Evolutionary conservation across 2,113 vertebrate species (phyloP).

Genomic region (Podarcis cretensis): DNA sequence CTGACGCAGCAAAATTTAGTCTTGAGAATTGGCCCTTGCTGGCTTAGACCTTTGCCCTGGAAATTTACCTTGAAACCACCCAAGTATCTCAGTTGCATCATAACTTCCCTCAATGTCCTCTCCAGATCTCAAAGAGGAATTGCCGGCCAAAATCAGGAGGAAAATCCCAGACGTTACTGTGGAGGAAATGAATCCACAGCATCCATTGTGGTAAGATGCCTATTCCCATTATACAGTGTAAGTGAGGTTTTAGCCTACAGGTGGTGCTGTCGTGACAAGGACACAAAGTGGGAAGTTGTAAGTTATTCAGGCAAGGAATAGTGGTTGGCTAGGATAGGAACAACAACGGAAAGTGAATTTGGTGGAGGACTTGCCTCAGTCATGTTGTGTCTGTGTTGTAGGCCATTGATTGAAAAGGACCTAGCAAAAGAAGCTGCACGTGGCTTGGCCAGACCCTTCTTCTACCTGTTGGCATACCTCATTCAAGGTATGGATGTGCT

Average conservation of each 20-base stretch:
- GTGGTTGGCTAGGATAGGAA: not conserved
- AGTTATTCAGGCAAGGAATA: not conserved
- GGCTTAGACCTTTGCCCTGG: too few relatives aligned
- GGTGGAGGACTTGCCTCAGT: too few relatives aligned
- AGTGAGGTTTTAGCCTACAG: not conserved
- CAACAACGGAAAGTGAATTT: not conserved
- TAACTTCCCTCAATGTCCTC: not conserved
- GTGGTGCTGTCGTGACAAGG: not conserved
- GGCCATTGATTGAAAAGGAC: slow-evolving; percentile 74
- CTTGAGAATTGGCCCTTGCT: not conserved
- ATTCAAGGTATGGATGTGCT: slow-evolving; percentile 77
- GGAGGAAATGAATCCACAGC: slow-evolving; percentile 66
- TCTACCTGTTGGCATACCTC: slow-evolving; percentile 85
- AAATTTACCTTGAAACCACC: not conserved
- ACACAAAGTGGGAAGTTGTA: not conserved
- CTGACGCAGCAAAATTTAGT: not conserved
- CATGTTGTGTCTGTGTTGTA: slow-evolving; percentile 25
- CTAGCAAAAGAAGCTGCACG: slow-evolving; percentile 55
- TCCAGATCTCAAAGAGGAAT: slow-evolving; percentile 66
- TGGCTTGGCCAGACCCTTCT: slow-evolving; percentile 64
- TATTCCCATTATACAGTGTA: not conserved
- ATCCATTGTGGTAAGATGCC: slow-evolving; percentile 70
- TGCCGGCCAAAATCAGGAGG: slow-evolving; percentile 62
- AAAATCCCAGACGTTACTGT: slow-evolving; percentile 63
- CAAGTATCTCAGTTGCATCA: not conserved